phyloP scores from a whole-genome alignment of 2,797 vertebrate species.

The Falco concolor region DNA sequence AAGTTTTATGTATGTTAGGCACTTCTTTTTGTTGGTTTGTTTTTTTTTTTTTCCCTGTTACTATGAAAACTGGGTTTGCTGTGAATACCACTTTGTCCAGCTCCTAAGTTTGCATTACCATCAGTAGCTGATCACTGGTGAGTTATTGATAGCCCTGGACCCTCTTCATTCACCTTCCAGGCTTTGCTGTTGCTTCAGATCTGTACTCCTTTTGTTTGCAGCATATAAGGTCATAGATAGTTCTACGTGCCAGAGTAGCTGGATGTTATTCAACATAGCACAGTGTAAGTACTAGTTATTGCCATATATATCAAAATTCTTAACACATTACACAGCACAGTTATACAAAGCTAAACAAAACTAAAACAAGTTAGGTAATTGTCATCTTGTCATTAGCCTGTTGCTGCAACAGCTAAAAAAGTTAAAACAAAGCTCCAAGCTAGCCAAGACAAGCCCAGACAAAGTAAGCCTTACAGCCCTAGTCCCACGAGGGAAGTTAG shows the following conservation, averaged over 20 bases:
- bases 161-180: not conserved
- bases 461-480: not conserved
- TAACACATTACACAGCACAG: not conserved
- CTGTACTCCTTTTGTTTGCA: not conserved
- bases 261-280: not conserved
- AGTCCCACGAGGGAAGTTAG: not conserved
- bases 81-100: not conserved
- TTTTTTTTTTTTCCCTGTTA: not conserved
- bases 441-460: not conserved
- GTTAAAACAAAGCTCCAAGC: not conserved
- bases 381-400: not conserved
- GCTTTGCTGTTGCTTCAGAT: not conserved
- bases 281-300: not conserved
- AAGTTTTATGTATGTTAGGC: not conserved
- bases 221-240: not conserved
- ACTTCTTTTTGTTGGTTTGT: not conserved
- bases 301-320: not conserved
- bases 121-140: not conserved
- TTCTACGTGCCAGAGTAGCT: not conserved
- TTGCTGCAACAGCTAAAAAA: not conserved
- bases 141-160: not conserved
- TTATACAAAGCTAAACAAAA: not conserved
- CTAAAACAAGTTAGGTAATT: not conserved
- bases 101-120: not conserved
- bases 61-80: not conserved